phyloP scores from a whole-genome alignment of 1,140 invertebrate species.

The Calliphora vicina region DNA sequence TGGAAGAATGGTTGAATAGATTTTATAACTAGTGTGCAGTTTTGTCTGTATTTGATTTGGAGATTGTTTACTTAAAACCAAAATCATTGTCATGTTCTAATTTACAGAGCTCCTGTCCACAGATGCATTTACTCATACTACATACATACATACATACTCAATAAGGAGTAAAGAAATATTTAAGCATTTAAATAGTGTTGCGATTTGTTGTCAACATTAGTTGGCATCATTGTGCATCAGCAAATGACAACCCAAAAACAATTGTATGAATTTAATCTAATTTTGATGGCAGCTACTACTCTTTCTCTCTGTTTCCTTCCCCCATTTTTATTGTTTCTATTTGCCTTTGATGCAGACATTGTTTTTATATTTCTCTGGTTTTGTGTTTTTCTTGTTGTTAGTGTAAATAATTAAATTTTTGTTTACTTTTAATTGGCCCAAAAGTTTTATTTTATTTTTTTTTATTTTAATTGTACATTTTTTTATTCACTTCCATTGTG shows the following conservation, averaged over 20 bases:
- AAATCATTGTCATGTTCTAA: neutral
- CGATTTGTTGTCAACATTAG: too few relatives aligned
- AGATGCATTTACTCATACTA: too few relatives aligned
- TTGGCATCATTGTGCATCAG: too few relatives aligned
- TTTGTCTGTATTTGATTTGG: neutral
- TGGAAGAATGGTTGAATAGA: neutral
- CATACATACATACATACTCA: too few relatives aligned
- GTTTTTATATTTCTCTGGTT: neutral
- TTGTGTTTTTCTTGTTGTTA: conserved; percentile 36
- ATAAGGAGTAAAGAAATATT: too few relatives aligned
- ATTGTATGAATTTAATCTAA: too few relatives aligned
- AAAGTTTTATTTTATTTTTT: conserved; percentile 38
- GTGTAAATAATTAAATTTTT: conserved; percentile 61
- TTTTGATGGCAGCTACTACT: too few relatives aligned
- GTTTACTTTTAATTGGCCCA: conserved; percentile 59
- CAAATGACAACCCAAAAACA: too few relatives aligned
- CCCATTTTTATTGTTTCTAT: too few relatives aligned
- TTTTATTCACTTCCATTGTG: too few relatives aligned
- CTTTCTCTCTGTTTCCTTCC: too few relatives aligned
- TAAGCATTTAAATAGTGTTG: neutral
- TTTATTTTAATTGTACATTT: neutral
- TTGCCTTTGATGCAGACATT: neutral
- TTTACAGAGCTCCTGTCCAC: neutral
- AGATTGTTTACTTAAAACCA: neutral
- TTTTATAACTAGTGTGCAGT: neutral